Conservation (phyloP, 2,113 vertebrate genomes). For the Paracanthobrama guichenoti region DNA sequence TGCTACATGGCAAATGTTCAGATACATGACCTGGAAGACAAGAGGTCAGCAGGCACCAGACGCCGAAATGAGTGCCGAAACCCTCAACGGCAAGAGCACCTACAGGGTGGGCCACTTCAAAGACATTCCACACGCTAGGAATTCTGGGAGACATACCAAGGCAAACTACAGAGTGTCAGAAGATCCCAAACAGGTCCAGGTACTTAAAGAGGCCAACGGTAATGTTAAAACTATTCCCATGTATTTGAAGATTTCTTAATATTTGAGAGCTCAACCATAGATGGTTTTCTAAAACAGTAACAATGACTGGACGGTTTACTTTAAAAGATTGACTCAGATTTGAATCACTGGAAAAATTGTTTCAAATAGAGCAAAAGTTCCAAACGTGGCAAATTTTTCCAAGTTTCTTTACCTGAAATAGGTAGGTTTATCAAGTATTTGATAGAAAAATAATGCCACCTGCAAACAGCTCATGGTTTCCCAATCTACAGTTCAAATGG, state of each 20-base stretch:
- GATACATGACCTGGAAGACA: constrained; percentile 47
- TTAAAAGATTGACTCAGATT: background rate
- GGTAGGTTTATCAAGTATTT: background rate
- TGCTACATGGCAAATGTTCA: constrained; percentile 45
- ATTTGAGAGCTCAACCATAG: background rate
- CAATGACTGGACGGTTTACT: too few species aligned
- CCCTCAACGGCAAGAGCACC: constrained; percentile 53
- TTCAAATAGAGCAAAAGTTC: background rate
- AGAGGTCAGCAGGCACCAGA: constrained; percentile 56
- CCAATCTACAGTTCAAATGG: background rate
- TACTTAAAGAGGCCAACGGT: constrained; percentile 30
- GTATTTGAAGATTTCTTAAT: background rate
- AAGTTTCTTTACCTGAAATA: background rate
- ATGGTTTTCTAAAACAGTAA: background rate
- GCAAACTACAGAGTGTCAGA: constrained; percentile 64
- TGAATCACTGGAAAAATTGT: background rate
- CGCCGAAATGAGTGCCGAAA: constrained; percentile 8
- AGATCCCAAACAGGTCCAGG: constrained; percentile 56
- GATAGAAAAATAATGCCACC: background rate
- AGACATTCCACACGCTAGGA: constrained; percentile 75
- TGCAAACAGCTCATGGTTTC: constrained; percentile 10
- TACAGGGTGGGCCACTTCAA: constrained; percentile 78
- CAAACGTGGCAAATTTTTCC: background rate
- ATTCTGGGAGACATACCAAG: constrained; percentile 73
- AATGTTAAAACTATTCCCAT: background rate